phyloP scores from a whole-genome alignment of 2,888 invertebrate species.

The Podabrus alpinus region DNA sequence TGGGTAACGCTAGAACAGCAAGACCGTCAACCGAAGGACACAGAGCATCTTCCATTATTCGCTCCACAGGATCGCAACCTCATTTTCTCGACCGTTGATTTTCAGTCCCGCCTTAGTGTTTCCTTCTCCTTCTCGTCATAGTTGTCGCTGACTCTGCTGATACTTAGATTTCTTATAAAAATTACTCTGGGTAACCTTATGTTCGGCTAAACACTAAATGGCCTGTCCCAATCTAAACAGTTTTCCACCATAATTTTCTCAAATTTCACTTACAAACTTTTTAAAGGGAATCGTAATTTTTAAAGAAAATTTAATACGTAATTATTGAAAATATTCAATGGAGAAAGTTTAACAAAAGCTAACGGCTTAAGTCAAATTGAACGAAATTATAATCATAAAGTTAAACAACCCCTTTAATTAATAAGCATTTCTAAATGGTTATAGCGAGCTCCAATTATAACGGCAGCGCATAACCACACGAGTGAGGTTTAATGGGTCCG shows the following conservation, averaged over 20 bases:
- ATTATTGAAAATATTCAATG: conserved; percentile 17
- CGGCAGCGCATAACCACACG: conserved; percentile 29
- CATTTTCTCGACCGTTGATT: conserved; percentile 65
- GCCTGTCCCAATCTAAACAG: conserved; percentile 43
- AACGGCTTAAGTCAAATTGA: conserved; percentile 30
- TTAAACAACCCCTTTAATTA: conserved; percentile 32
- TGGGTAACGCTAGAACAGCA: conserved; percentile 41
- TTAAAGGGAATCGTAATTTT: background rate
- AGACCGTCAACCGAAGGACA: conserved; percentile 43
- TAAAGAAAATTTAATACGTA: background rate
- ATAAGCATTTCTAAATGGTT: conserved; percentile 31
- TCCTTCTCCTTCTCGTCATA: conserved; percentile 45
- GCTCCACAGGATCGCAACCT: conserved; percentile 58
- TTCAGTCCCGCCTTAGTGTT: conserved; percentile 50
- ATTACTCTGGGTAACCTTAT: conserved; percentile 40
- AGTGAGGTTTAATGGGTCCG: conserved; percentile 31
- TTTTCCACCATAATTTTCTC: conserved; percentile 36
- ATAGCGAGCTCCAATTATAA: conserved; percentile 31
- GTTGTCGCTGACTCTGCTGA: conserved; percentile 38
- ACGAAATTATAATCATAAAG: conserved; percentile 30
- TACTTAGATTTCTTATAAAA: conserved; percentile 42
- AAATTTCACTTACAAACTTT: conserved; percentile 32
- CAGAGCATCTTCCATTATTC: conserved; percentile 56
- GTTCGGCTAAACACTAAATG: conserved; percentile 42
- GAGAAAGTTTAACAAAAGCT: conserved; percentile 18